Evolutionary conservation across 2,113 vertebrate genomes (phyloP).

Genomic region (Vimba vimba): DNA sequence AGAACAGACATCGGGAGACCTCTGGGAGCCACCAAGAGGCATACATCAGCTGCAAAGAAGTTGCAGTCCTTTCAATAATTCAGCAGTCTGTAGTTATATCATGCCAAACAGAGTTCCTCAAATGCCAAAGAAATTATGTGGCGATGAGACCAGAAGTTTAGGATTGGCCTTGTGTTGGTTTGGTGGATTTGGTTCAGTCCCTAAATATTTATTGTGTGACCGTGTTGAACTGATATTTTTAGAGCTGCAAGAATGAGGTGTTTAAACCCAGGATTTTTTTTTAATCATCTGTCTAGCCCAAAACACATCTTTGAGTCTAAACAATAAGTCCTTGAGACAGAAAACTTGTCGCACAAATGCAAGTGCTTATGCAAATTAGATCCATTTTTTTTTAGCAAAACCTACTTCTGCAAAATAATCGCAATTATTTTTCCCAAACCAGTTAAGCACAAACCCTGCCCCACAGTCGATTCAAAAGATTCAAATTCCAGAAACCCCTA

Average conservation of each 20-base stretch:
- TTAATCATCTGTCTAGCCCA: background rate
- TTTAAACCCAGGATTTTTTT: background rate
- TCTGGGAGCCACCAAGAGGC: background rate
- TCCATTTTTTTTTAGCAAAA: background rate
- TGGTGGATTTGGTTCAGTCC: background rate
- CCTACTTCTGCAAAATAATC: background rate
- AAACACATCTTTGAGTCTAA: background rate
- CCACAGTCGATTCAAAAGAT: background rate
- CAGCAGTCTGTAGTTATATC: background rate
- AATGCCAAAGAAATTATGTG: conserved; percentile 8
- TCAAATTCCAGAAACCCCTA: too few species aligned
- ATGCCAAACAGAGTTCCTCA: background rate
- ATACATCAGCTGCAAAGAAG: background rate
- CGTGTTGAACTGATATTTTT: background rate
- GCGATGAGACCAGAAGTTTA: background rate
- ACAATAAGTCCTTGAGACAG: background rate
- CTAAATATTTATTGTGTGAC: background rate
- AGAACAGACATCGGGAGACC: background rate
- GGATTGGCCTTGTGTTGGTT: background rate
- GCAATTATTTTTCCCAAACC: background rate
- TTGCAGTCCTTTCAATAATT: conserved; percentile 8
- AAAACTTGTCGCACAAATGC: background rate
- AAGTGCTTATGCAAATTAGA: background rate
- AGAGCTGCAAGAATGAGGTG: background rate
- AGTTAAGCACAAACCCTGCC: background rate